Percentiles rank a stretch among this genome's conserved stretches.
Evolutionary conservation across 2,113 vertebrate species (phyloP).

Genomic region (Halcyon senegalensis): DNA sequence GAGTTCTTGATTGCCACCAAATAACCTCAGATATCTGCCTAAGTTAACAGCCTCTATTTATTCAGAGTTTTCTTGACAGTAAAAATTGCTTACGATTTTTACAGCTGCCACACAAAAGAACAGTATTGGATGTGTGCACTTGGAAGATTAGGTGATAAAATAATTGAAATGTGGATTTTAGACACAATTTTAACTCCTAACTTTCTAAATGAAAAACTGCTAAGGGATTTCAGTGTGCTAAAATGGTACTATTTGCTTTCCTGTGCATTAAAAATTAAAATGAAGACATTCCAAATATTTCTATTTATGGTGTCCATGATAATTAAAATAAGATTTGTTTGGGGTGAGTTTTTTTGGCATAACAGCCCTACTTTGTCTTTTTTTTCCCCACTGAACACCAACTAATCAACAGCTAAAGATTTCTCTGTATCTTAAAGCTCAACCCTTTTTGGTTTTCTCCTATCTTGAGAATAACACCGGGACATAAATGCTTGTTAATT

Average conservation of each 20-base stretch:
- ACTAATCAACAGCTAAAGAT: neutral
- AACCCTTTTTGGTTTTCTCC: neutral
- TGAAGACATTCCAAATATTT: neutral
- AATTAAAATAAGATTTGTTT: slow-evolving; percentile 15
- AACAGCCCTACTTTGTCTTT: neutral
- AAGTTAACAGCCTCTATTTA: slow-evolving; percentile 81
- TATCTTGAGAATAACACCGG: neutral
- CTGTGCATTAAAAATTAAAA: slow-evolving; percentile 54
- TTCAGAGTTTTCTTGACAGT: slow-evolving; percentile 79
- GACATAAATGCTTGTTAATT: neutral
- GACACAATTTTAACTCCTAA: slow-evolving; percentile 49
- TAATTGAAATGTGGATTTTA: slow-evolving; percentile 72
- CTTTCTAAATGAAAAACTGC: slow-evolving; percentile 50
- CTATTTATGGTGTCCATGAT: neutral
- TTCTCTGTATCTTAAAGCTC: neutral
- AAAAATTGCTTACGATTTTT: slow-evolving; percentile 77
- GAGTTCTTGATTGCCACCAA: slow-evolving; percentile 82
- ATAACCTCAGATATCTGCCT: slow-evolving; percentile 80
- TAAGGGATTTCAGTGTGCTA: slow-evolving; percentile 5
- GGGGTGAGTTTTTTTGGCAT: neutral
- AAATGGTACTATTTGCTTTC: neutral
- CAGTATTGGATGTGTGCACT: slow-evolving; percentile 47
- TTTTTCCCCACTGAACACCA: neutral
- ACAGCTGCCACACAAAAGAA: slow-evolving; percentile 82
- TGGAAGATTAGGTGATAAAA: slow-evolving; percentile 62